Base-by-base conservation (phyloP, 2,797 vertebrate species). In the Micrastur ruficollis region DNA sequence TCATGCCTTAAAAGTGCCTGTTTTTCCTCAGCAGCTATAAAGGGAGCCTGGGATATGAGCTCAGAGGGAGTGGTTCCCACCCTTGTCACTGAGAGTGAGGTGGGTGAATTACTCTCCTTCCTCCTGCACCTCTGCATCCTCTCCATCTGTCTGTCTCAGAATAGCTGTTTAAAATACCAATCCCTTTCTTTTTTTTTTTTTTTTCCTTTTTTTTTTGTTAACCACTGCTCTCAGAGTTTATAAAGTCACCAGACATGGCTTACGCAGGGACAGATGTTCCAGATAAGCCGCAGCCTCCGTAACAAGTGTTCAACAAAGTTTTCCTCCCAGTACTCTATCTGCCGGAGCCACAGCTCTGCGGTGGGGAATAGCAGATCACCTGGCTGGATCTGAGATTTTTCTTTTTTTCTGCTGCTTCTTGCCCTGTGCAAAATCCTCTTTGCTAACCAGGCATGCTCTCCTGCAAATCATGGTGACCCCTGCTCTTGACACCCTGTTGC, bases 1-100 rank as follows among this genome's bases (percentile, higher is more conserved):
- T 95, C 96, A 96, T 87, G 81, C 96, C 96, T 92, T 94, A 87
- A 76, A 97, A 97, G 93, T 59, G 91, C 94, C 95, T 91, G 81
- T 73, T 91, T 93, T 93, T 83, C 79, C 84, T 59, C 84, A 22
- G 71, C 3, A 13, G 63, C 94, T 78, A 15, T 80, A 80, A 92
- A 93, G 94, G 87, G 86, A 97, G 86, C 52, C 55, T 40, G 95
- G 92, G 96, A 14, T 46, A 73, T 95, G 95, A 96, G 94, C 84
- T 96, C 94, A 92, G 78, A 7, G 94, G 93, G 94, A 92, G 95
- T 5, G 84, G 93, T 65, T 42, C 53, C 74, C 74, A 40, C 32
- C 20, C 82, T n/a, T 29, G 71, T 44, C 91, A 78, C 62, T 27
- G 1, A 70, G 8, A 62, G 40, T 3, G 55, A 73, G 59, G 49